A percentile compares a stretch with the other conserved stretches of the same genome.
phyloP scores from a whole-genome alignment of 2,797 vertebrate genomes.

The Lates japonicus region DNA sequence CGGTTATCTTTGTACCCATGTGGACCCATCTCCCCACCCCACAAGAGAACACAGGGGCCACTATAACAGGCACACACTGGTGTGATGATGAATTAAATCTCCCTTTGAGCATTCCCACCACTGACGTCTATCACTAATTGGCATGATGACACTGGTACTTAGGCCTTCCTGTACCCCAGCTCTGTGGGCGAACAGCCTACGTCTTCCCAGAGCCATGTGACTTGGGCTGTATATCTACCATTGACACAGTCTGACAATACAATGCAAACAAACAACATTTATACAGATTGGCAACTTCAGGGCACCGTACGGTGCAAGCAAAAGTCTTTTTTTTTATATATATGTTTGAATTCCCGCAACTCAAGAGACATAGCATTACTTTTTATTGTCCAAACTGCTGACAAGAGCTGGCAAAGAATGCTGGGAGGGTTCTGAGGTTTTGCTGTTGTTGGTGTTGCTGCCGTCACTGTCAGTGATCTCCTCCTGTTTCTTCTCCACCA shows the following conservation, averaged over 20 bases:
- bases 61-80: slow-evolving; percentile 99
- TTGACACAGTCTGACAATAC: slow-evolving; percentile 98
- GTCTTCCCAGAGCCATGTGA: slow-evolving; percentile 89
- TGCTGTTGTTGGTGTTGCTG: slow-evolving; percentile 87
- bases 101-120: slow-evolving; percentile 87
- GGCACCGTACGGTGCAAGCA: slow-evolving; percentile 93
- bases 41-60: slow-evolving; percentile 72
- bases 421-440: slow-evolving; percentile 91
- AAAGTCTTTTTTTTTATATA: slow-evolving; percentile 82
- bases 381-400: slow-evolving; percentile 93
- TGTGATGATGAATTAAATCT: slow-evolving; percentile 90
- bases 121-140: slow-evolving; percentile 95
- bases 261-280: slow-evolving; percentile 90
- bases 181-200: slow-evolving; percentile 64
- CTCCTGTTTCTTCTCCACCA: slow-evolving; percentile 84
- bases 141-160: slow-evolving; percentile 94
- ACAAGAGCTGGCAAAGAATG: slow-evolving; percentile 92
- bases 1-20: slow-evolving; percentile 75
- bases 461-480: slow-evolving; percentile 84
- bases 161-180: slow-evolving; percentile 81
- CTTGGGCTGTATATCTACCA: slow-evolving; percentile 90
- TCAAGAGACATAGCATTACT: slow-evolving; percentile 87
- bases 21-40: slow-evolving; percentile 50
- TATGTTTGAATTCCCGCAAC: slow-evolving; percentile 82
- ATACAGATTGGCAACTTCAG: slow-evolving; percentile 98